Evolutionary conservation across 2,888 invertebrate species (phyloP), one percentile per base, ranked within the genome.

Genomic region (Campoplex nolae): DNA sequence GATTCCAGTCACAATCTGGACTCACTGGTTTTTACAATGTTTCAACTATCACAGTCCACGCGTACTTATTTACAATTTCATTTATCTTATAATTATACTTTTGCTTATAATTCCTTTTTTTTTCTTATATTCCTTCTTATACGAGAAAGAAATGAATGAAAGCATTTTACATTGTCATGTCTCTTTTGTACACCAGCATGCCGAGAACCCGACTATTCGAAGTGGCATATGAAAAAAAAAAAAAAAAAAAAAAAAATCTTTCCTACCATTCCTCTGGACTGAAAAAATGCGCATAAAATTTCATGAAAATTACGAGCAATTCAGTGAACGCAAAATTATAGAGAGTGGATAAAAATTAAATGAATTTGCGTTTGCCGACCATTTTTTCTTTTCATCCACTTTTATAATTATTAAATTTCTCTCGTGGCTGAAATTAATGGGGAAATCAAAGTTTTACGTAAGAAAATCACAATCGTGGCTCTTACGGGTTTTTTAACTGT

Each of bases 21-120:
- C 78, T 35, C 45, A n/a, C 75, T 74, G 62, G 58, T 79, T 79
- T 78, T 78, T 74, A 70, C 74, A 73, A 81, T 54, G 54, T 77
- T 65, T 65, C 35, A 58, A 85, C 18, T n/a, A 77, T 67, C 54
- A 35, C 48, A 35, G 54, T 13, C 32, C 32, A 16, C 16, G 32
- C 2, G 7, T 32, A 32, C 6, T 62, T 62, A 0, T 16, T 62
- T 62, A 62, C 16, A 4, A 62, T 62, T 62, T 32, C 32, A 62
- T 28, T 16, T 32, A 62, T 16, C 62, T 23, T 23, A 23, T 23
- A 23, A 23, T 23, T 23, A 62, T 62, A 62, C 62, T 62, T 62
- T 45, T 76, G 48, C 45, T 23, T 48, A n/a, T 6, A n/a, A 2
- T n/a, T 68, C 6, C 28, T 54, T 32, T 54, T 73, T 73, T 1